phyloP scores from a whole-genome alignment of 2,797 vertebrate species.

The Tragopan temminckii region DNA sequence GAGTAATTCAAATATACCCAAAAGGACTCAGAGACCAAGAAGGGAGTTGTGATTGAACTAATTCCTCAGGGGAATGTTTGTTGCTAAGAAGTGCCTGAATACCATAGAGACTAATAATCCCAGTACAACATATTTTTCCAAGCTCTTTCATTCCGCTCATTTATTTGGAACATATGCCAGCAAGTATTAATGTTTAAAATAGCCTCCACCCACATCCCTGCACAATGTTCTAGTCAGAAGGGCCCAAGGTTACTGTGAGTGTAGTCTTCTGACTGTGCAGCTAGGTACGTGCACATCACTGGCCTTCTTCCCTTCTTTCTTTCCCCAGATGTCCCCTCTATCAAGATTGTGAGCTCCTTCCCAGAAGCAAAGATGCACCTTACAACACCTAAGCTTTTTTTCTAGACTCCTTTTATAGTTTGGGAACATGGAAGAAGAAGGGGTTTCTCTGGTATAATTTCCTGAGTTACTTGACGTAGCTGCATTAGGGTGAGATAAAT shows the following conservation, averaged over 20 bases:
- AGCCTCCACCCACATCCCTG: neutral
- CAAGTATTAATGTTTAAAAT: slow-evolving; percentile 59
- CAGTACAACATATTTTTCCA: slow-evolving; percentile 49
- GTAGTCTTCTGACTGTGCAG: neutral
- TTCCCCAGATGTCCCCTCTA: neutral
- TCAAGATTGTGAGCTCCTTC: neutral
- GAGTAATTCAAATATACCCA: slow-evolving; percentile 19
- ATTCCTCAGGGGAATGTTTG: slow-evolving; percentile 50
- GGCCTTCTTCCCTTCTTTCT: neutral
- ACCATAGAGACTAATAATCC: slow-evolving; percentile 65
- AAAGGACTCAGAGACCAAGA: slow-evolving; percentile 15
- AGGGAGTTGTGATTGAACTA: slow-evolving; percentile 45
- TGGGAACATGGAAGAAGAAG: neutral
- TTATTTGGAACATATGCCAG: slow-evolving; percentile 64
- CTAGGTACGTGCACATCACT: neutral
- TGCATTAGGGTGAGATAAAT: neutral
- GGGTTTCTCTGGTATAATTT: neutral
- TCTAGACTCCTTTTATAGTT: neutral
- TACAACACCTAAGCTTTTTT: neutral
- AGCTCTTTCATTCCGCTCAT: slow-evolving; percentile 2
- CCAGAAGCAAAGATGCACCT: neutral
- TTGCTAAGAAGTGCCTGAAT: slow-evolving; percentile 50
- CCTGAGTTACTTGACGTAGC: neutral
- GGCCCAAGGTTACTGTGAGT: neutral
- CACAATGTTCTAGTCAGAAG: slow-evolving; percentile 20